Percentiles rank a stretch among this genome's conserved stretches.
These are phyloP conservation scores for Tympanuchus pallidicinctus DNA, from an alignment of 2,113 vertebrate genomes.

Conservation along the genomic window DNA sequence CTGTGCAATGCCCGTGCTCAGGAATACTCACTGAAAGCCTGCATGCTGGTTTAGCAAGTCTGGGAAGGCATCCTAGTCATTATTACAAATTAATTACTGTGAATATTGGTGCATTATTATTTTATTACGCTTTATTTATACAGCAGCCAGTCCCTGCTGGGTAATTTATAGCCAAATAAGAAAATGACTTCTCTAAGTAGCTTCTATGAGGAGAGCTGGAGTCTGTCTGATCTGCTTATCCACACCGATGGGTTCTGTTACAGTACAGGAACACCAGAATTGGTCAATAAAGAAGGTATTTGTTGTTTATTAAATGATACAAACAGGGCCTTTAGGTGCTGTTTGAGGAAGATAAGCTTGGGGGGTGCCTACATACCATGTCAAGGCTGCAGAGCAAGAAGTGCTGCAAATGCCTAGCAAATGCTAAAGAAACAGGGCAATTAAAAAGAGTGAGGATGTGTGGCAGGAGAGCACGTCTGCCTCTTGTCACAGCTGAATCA, in stretches of 20 bases:
- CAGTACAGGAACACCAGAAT: background rate
- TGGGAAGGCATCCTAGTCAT: background rate
- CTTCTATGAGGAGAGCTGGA: background rate
- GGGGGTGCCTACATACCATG: background rate
- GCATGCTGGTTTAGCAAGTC: background rate
- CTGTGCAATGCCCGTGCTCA: background rate
- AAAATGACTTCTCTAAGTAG: background rate
- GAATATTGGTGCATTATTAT: background rate
- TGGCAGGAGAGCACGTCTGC: conserved; percentile 15
- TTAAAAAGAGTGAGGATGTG: background rate
- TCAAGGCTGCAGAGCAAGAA: background rate
- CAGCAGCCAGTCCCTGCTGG: background rate
- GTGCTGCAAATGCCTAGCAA: background rate
- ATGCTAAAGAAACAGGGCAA: background rate
- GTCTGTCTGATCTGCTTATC: background rate
- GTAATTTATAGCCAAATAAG: background rate
- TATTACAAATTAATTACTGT: background rate
- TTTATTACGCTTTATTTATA: background rate
- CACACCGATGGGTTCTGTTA: fast-evolving
- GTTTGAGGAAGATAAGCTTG: background rate
- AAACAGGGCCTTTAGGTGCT: background rate
- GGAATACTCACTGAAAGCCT: background rate
- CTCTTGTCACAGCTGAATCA: background rate
- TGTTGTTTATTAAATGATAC: background rate
- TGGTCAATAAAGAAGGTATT: background rate